Evolutionary conservation across 30 jellyfish, hydroid and myxozoan genomes (phyloP), one percentile per base, ranked within the genome.

Genomic region (Nemopilema nomurai): DNA sequence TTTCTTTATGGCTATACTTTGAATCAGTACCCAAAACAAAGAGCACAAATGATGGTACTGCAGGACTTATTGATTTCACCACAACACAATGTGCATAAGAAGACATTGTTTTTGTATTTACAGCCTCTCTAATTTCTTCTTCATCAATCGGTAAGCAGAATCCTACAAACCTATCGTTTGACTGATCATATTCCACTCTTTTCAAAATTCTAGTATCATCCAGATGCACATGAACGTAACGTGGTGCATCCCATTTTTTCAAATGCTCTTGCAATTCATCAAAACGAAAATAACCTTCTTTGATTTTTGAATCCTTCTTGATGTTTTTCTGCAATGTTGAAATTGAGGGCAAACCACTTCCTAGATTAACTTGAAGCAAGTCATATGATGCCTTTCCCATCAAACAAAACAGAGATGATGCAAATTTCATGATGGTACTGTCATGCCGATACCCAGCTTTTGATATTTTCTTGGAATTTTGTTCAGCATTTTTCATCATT

Each of bases 191-290:
- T 50, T 80, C 90, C n/a, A 80, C 85, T 27, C 76, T 25, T 26
- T 80, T 64, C 73, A 67, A 49, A n/a, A 65, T 68, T 69, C 90
- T 66, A 16, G 90, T 80, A 41, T 80, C 89, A 79, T 79, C 89
- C 84, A 79, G 67, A 52, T 21, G 89, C 13, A 79, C 67, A 28
- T 79, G 89, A 32, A 52, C 88, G 23, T 23, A 21, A 0, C 28
- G 30, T 1, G 80, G 62, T 28, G 88, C 79, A 23, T 77, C 41
- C 87, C 87, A 77, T 25, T 49, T 77, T 26, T 79, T 49, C 63
- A 79, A 79, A 63, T 79, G 81, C 64, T 28, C 68, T 22, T 18
- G 81, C 89, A 79, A 32, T 79, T 79, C 89, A 79, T 65, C 82
- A 65, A 80, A 66, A 49, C 81, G 73, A 67, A 80, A 80, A 7